Evolutionary conservation across 2,113 vertebrate genomes (phyloP), one percentile per base, ranked within the genome.

Genomic region (Hiodon alosoides): DNA sequence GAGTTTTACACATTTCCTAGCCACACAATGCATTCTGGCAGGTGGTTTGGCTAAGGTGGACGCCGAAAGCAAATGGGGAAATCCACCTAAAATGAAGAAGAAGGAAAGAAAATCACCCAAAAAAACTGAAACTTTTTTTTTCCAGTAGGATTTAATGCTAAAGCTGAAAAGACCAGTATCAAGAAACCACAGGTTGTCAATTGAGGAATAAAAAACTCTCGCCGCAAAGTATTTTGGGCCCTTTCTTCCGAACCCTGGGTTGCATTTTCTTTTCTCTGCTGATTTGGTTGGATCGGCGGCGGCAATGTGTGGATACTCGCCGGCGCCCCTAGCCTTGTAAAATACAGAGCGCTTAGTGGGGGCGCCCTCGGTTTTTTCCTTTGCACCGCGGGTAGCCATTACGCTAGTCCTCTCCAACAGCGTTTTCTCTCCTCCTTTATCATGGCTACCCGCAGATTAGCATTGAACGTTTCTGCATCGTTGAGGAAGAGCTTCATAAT

Each of bases 181-280:
- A 85, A 90, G 92, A 90, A 91, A 94, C 93, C 88, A 93, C 91
- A 93, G 93, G 93, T 93, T 92, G 93, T 93, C 89, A 93, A 92
- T 93, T 93, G 92, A 75, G 69, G 47, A 74, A 80, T 82, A 92
- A 94, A 87, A 79, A 83, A 91, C 91, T 91, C 89, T 87, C 85
- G 89, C 92, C 85, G 90, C 85, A 90, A 88, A 91, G 90, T 93
- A 90, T 94, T 92, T 91, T 88, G 87, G 93, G 92, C 92, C 93
- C 90, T 90, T 92, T 92, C 90, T 94, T 91, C 89, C 87, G 90
- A 93, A 92, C 92, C 88, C 90, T 88, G 46, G 80, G 93, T 91
- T 91, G 90, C 85, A 89, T 91, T 93, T 91, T 79, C 89, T 90
- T 89, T 94, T 93, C 86, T 77, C 79, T 82, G 81, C 48, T 65